These are phyloP conservation scores for Macrostomum lignano DNA, from an alignment of 1,140 invertebrate genomes.

Conservation along the genomic window DNA sequence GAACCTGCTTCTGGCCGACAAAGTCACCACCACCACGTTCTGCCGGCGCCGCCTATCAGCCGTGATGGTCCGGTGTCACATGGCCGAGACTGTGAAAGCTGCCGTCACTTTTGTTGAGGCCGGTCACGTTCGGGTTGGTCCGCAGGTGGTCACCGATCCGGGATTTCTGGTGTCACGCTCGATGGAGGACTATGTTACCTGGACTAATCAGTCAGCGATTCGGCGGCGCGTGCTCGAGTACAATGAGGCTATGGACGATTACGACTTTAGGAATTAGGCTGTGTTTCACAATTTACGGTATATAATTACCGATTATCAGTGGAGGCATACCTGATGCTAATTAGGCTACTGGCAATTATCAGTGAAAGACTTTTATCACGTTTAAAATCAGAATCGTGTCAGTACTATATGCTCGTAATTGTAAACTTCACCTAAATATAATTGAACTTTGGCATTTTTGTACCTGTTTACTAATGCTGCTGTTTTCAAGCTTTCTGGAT, in stretches of 20 bases:
- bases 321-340: too few relatives aligned
- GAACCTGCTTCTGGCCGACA: conserved; percentile 47
- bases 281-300: too few relatives aligned
- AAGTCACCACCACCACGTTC: conserved; percentile 62
- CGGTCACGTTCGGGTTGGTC: conserved; percentile 57
- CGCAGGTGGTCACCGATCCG: conserved; percentile 77
- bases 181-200: conserved; percentile 87
- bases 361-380: too few relatives aligned
- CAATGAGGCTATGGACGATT: conserved; percentile 38
- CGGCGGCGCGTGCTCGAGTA: conserved; percentile 67
- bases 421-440: too few relatives aligned
- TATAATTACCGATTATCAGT: too few relatives aligned
- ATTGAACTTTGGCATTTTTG: too few relatives aligned
- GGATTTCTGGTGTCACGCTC: conserved; percentile 72
- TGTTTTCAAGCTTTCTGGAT: too few relatives aligned
- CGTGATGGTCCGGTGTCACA: conserved; percentile 61
- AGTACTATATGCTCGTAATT: too few relatives aligned
- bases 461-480: too few relatives aligned
- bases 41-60: conserved; percentile 51
- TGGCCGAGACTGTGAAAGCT: conserved; percentile 56
- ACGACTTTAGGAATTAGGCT: too few relatives aligned
- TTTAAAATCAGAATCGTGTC: too few relatives aligned
- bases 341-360: too few relatives aligned
- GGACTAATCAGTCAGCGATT: conserved; percentile 78
- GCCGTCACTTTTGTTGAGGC: conserved; percentile 76